Conservation (phyloP, 1,140 invertebrate species). For the Agrilus planipennis region DNA sequence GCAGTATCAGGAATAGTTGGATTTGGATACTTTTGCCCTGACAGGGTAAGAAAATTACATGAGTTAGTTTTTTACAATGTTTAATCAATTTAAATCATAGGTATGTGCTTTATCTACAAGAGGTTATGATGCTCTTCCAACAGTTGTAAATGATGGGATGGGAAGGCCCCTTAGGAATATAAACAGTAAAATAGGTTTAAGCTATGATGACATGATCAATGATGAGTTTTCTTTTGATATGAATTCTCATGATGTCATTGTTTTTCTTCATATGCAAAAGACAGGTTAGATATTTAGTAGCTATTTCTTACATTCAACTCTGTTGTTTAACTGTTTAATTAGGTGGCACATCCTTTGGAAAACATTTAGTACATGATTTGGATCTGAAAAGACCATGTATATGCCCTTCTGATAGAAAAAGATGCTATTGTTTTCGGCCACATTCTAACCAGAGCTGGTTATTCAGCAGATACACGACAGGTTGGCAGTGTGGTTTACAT, state of each 20-base stretch:
- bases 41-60: constrained; percentile 44
- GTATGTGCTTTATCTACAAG: constrained; percentile 61
- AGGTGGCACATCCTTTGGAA: constrained; percentile 88
- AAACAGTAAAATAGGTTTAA: constrained; percentile 45
- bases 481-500: constrained; percentile 97
- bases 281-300: constrained; percentile 43
- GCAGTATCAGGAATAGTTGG: constrained; percentile 72
- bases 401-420: constrained; percentile 69
- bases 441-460: constrained; percentile 89
- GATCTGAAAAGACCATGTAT: constrained; percentile 77
- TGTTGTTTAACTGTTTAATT: neutral
- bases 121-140: constrained; percentile 37
- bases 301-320: constrained; percentile 2
- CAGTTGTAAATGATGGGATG: constrained; percentile 42
- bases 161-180: constrained; percentile 42
- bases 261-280: constrained; percentile 98
- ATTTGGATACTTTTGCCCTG: constrained; percentile 78
- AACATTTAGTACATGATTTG: constrained; percentile 87
- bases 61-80: constrained; percentile 2
- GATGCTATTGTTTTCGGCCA: constrained; percentile 86
- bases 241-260: constrained; percentile 88
- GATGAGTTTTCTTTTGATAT: constrained; percentile 82
- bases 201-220: constrained; percentile 72
- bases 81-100: constrained; percentile 12
- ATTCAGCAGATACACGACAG: constrained; percentile 95